These are phyloP conservation scores for Tribolium castaneum DNA, from an alignment of 1,140 invertebrate genomes.

Conservation along the genomic window DNA sequence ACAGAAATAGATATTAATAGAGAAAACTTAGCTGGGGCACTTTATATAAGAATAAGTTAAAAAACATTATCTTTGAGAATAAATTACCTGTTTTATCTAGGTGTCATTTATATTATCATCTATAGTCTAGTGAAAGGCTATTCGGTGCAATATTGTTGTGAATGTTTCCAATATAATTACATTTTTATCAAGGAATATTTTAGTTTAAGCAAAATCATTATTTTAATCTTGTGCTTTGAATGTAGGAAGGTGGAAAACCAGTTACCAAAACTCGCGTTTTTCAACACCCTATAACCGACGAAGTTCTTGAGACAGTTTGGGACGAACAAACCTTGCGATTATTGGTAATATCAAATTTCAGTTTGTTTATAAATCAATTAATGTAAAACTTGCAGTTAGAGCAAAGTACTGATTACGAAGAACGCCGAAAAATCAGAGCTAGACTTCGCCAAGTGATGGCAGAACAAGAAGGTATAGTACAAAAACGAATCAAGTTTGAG, in stretches of 20 bases:
- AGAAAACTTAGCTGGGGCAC: too few relatives aligned
- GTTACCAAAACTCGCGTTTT: constrained; percentile 57
- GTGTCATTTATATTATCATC: too few relatives aligned
- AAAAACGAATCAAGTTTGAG: background rate
- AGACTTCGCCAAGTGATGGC: constrained; percentile 82
- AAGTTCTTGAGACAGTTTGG: constrained; percentile 78
- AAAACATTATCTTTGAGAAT: too few relatives aligned
- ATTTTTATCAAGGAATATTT: too few relatives aligned
- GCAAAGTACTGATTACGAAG: constrained; percentile 86
- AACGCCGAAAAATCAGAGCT: constrained; percentile 81
- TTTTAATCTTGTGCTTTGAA: background rate
- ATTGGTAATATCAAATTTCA: constrained; percentile 69
- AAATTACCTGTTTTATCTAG: too few relatives aligned
- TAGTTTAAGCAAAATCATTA: too few relatives aligned
- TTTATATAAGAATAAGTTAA: too few relatives aligned
- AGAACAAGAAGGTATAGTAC: constrained; percentile 76
- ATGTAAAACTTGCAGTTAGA: constrained; percentile 75
- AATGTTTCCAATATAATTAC: too few relatives aligned
- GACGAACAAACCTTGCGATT: constrained; percentile 77
- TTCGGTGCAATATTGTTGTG: too few relatives aligned
- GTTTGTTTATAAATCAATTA: background rate
- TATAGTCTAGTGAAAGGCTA: too few relatives aligned
- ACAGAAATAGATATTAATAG: too few relatives aligned
- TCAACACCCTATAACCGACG: constrained; percentile 59
- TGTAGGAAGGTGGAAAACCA: constrained; percentile 60